Evolutionary conservation across 2,888 invertebrate genomes (phyloP).

Genomic region (Eustalomyia histrio): DNA sequence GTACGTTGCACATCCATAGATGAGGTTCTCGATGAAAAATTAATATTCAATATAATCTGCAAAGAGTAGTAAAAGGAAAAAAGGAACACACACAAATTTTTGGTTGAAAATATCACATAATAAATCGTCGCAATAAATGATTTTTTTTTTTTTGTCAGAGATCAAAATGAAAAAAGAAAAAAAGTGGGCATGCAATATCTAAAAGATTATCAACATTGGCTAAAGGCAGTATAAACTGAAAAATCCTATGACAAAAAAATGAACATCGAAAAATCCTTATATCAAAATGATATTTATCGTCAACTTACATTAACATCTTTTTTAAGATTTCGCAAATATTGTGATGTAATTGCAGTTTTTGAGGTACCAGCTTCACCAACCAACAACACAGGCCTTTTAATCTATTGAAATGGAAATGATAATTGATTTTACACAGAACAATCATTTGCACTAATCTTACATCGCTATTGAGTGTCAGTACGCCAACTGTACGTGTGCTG

Average conservation of each 20-base stretch:
- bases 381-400: conserved; percentile 88
- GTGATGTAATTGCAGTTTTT: conserved; percentile 92
- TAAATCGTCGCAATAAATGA: neutral
- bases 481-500: conserved; percentile 89
- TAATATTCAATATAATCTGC: conserved; percentile 89
- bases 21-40: conserved; percentile 94
- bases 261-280: too few relatives aligned
- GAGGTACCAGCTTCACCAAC: conserved; percentile 96
- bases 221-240: neutral
- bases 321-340: conserved; percentile 87
- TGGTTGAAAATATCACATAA: neutral
- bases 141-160: neutral
- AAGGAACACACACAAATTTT: neutral
- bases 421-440: neutral
- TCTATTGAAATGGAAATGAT: conserved; percentile 77
- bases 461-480: conserved; percentile 88
- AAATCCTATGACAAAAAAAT: too few relatives aligned
- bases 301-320: conserved; percentile 84
- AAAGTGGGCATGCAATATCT: neutral
- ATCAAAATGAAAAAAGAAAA: neutral
- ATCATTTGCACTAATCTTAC: conserved; percentile 77
- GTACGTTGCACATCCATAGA: conserved; percentile 94
- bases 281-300: too few relatives aligned
- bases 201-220: neutral
- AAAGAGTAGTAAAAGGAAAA: conserved; percentile 25